Conservation (phyloP, 2,797 vertebrate species). For the Cuniculus paca region DNA sequence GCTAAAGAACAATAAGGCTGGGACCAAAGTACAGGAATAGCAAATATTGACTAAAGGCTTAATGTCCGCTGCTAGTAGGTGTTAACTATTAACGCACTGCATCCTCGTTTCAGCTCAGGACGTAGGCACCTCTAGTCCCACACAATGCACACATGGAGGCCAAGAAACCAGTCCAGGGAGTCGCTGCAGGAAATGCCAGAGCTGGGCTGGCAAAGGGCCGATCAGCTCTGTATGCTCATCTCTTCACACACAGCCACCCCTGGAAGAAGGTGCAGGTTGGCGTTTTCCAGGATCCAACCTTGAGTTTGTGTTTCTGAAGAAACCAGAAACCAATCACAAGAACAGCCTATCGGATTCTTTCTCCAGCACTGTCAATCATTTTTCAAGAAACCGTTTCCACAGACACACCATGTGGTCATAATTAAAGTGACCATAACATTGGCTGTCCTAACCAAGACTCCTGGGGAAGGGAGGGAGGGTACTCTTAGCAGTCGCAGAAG, state of each 20-base stretch:
- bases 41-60: conserved; percentile 57
- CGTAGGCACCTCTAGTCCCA: neutral
- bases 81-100: conserved; percentile 44
- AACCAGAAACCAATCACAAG: neutral
- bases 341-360: neutral
- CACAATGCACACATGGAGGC: neutral
- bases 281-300: neutral
- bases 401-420: neutral
- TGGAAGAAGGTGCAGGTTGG: neutral
- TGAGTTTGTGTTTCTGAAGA: conserved; percentile 41
- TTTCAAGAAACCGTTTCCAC: neutral
- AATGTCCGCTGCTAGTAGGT: neutral
- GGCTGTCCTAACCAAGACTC: neutral
- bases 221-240: neutral
- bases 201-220: neutral
- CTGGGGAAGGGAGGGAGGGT: neutral
- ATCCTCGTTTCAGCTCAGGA: neutral
- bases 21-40: neutral
- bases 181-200: neutral
- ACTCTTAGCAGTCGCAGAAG: neutral
- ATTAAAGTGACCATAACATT: conserved; percentile 1
- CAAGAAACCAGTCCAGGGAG: neutral
- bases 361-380: neutral
- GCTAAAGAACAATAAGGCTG: neutral
- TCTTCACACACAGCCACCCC: neutral